Percentiles rank a stretch among this genome's conserved stretches.
These are phyloP conservation scores for Varroa destructor DNA, from an alignment of 1,140 invertebrate genomes.

Conservation along the genomic window DNA sequence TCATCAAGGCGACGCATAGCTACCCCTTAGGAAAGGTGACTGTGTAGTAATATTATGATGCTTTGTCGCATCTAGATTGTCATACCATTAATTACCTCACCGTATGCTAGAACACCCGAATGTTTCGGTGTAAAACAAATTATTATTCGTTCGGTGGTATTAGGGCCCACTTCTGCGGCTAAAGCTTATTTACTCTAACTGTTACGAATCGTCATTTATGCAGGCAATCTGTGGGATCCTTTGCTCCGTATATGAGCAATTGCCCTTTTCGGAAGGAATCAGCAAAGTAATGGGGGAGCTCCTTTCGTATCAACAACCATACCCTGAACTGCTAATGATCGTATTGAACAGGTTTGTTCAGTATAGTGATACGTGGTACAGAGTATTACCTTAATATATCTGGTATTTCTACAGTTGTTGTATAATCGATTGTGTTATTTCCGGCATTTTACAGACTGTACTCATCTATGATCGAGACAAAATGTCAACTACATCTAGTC, in stretches of 20 bases:
- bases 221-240: not conserved
- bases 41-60: not conserved
- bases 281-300: constrained; percentile 27
- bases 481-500: constrained; percentile 13
- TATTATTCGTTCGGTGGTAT: too few relatives aligned
- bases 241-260: constrained; percentile 23
- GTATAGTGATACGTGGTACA: too few relatives aligned
- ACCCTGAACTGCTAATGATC: constrained; percentile 24
- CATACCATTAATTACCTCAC: too few relatives aligned
- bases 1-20: constrained; percentile 10
- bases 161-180: too few relatives aligned
- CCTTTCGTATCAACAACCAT: constrained; percentile 1
- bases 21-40: constrained; percentile 12
- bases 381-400: too few relatives aligned
- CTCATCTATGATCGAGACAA: constrained; percentile 24
- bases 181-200: too few relatives aligned
- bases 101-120: too few relatives aligned
- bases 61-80: too few relatives aligned
- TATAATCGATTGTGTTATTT: too few relatives aligned
- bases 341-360: not conserved
- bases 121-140: too few relatives aligned
- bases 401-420: too few relatives aligned
- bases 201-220: not conserved
- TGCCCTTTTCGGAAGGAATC: constrained; percentile 23
- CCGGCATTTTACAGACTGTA: not conserved